Evolutionary conservation across 2,797 vertebrate species (phyloP).

Genomic region (Melanogrammus aeglefinus): DNA sequence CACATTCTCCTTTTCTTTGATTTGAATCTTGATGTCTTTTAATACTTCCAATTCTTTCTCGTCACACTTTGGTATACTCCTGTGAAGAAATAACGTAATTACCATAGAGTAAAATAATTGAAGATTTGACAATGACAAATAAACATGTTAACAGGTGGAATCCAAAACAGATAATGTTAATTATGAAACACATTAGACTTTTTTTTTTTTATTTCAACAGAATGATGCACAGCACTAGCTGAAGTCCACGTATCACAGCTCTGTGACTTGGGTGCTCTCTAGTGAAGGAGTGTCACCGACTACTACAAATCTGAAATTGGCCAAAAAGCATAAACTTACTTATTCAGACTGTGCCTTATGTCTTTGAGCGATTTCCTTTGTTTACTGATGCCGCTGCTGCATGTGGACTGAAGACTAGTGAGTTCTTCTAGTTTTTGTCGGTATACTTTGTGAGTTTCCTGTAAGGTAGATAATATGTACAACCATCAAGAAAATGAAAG

Average conservation of each 20-base stretch:
- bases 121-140: not conserved
- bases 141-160: not conserved
- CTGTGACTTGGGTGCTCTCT: not conserved
- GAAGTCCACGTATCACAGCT: not conserved
- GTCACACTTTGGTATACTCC: conserved; percentile 72
- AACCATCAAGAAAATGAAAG: not conserved
- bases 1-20: conserved; percentile 89
- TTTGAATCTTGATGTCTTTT: conserved; percentile 80
- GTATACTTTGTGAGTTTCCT: conserved; percentile 96
- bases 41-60: conserved; percentile 77
- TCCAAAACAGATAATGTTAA: too few species aligned
- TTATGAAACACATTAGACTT: too few species aligned
- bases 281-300: not conserved
- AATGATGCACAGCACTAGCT: not conserved
- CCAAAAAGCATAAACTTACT: conserved; percentile 63
- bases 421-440: conserved; percentile 94
- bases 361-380: conserved; percentile 86
- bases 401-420: conserved; percentile 82
- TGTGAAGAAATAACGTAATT: conserved; percentile 47
- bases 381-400: conserved; percentile 84
- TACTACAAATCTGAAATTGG: not conserved
- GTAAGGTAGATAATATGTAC: conserved; percentile 17
- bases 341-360: conserved; percentile 74
- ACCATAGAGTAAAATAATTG: not conserved
- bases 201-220: not conserved